Base-by-base conservation (phyloP, 2,113 vertebrate genomes). In the Symphodus melops region DNA sequence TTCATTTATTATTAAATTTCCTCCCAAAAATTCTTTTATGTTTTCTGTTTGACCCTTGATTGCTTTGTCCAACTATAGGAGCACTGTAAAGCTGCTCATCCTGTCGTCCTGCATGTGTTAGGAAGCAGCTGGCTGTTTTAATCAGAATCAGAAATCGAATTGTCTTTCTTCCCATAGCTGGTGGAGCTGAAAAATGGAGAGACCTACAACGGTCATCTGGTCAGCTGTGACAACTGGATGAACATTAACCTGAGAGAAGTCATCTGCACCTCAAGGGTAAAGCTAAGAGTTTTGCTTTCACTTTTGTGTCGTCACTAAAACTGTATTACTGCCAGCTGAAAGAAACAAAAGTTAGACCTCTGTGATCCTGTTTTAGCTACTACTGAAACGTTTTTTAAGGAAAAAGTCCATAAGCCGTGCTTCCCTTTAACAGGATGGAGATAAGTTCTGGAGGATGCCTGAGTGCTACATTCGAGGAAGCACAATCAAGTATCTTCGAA, bases 141-240 rank as follows among this genome's bases (percentile, higher is more conserved):
- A 13, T 36, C 28, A 33, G 28, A 33, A 6, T 33, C 28, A 33
- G 3, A 33, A 33, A 33, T 33, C 6, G 28, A 33, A 33, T 33
- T 33, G 3, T 65, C 2, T 62, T 41, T 68, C 6, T 49, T 17
- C 61, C 3, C 46, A 8, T 77, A 99, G 98, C 77, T 99, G 93
- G 98, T 99, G 90, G 97, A 99, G 89, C 86, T 99, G 75, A 99
- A 99, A 82, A 99, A 99, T 0, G 98, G 98, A 0, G 98, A 99
- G 86, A 99, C 97, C 0, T 99, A 99, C 92, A 99, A 99, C 0
- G 98, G 97, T 8, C 98, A 99, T 85, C 86, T 99, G 91, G 98
- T 99, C 78, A 99, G 97, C 93, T 99, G 98, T 1, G 98, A 99
- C 89, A 99, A 99, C 94, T 99, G 98, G 97, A 99, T 99, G 97